A percentile compares a stretch with the other conserved stretches of the same genome.
Evolutionary conservation across 2,113 vertebrate species (phyloP).

Genomic region (Stigmatopora argus): DNA sequence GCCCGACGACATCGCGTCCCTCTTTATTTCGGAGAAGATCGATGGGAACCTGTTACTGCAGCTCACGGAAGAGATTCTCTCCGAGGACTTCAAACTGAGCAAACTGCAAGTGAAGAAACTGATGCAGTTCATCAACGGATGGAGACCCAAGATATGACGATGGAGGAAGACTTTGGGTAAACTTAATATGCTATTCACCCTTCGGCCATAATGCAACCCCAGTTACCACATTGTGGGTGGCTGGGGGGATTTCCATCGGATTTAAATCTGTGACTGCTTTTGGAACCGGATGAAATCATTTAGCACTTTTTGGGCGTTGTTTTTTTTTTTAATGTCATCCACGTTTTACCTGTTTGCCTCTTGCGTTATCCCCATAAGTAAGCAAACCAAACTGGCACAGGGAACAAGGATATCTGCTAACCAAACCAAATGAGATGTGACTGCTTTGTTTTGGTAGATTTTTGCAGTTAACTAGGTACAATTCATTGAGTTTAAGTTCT

Average conservation of each 20-base stretch:
- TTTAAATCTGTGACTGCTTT: constrained; percentile 23
- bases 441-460: background rate
- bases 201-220: constrained; percentile 29
- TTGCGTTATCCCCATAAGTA: background rate
- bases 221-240: constrained; percentile 15
- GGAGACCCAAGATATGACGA: constrained; percentile 90
- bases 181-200: constrained; percentile 57
- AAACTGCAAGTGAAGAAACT: constrained; percentile 98
- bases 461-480: background rate
- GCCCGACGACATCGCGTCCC: constrained; percentile 82
- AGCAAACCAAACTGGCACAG: background rate
- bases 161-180: constrained; percentile 22
- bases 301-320: constrained; percentile 47
- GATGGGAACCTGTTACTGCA: constrained; percentile 94
- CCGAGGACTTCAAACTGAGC: constrained; percentile 94
- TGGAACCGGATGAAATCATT: constrained; percentile 33
- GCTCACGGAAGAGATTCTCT: constrained; percentile 92
- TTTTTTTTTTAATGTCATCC: background rate
- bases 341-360: background rate
- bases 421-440: background rate
- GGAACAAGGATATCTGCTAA: background rate
- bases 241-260: background rate
- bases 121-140: constrained; percentile 94
- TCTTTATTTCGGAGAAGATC: constrained; percentile 92
- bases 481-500: background rate